Percentiles rank a stretch among this genome's conserved stretches.
These are phyloP conservation scores for Mythimna vitellina DNA, from an alignment of 2,888 invertebrate genomes.

Conservation along the genomic window DNA sequence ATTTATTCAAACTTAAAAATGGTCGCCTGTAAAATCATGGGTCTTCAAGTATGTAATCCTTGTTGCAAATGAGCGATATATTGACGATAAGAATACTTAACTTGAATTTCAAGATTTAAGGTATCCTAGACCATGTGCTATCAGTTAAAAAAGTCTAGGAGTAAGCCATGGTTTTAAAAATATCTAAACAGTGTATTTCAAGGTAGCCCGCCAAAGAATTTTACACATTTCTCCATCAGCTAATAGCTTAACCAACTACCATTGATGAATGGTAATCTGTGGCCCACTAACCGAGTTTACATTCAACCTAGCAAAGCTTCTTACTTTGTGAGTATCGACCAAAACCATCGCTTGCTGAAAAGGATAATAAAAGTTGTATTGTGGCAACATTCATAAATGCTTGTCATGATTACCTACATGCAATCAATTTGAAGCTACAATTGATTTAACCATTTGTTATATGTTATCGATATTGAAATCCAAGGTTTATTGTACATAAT, in stretches of 20 bases:
- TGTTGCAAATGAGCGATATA: no score
- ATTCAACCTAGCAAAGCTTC: constrained; percentile 32
- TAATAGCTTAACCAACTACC: constrained; percentile 27
- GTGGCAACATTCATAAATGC: constrained; percentile 15
- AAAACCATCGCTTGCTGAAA: constrained; percentile 24
- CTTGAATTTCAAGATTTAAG: background rate
- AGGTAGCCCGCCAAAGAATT: constrained; percentile 7
- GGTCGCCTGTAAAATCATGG: no score
- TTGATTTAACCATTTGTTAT: background rate
- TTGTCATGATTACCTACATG: constrained; percentile 29
- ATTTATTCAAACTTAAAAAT: no score
- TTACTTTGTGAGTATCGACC: constrained; percentile 37
- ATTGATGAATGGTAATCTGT: constrained; percentile 49
- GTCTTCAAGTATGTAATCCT: no score
- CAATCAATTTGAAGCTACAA: constrained; percentile 8
- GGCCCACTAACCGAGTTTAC: constrained; percentile 56
- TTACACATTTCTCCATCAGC: constrained; percentile 15
- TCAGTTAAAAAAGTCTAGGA: background rate
- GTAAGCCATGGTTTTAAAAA: background rate
- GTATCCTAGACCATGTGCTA: background rate
- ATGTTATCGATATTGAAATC: background rate
- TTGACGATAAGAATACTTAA: no score
- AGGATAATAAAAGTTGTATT: constrained; percentile 17
- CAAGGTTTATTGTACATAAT: background rate
- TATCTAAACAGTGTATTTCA: background rate